A percentile compares a stretch with the other conserved stretches of the same genome.
Evolutionary conservation across 2,797 vertebrate species (phyloP).

Genomic region (Geotrypetes seraphini): DNA sequence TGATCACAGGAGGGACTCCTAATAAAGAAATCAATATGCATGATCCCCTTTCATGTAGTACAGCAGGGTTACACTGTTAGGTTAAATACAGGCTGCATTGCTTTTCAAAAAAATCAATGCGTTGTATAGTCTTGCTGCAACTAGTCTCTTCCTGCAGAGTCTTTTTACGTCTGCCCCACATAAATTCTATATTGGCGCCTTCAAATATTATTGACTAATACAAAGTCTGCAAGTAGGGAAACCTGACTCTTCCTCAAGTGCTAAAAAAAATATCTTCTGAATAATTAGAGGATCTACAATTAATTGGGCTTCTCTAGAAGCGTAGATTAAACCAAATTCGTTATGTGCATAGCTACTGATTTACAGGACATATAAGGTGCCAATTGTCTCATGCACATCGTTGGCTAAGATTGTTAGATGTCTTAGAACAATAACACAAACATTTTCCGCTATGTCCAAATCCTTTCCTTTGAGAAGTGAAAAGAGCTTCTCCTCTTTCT

Average conservation of each 20-base stretch:
- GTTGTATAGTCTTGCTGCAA: slow-evolving; percentile 66
- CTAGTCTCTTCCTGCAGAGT: slow-evolving; percentile 63
- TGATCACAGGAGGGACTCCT: slow-evolving; percentile 66
- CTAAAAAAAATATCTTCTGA: neutral
- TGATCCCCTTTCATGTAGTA: slow-evolving; percentile 85
- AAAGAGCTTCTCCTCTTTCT: too few relatives aligned
- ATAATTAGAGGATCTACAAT: slow-evolving; percentile 4
- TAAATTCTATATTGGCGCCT: slow-evolving; percentile 54
- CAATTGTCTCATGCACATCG: too few relatives aligned
- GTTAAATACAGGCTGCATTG: slow-evolving; percentile 91
- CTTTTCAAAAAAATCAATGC: slow-evolving; percentile 96
- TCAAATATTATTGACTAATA: slow-evolving; percentile 49
- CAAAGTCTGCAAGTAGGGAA: slow-evolving; percentile 23
- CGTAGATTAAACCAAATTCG: too few relatives aligned
- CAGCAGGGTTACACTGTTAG: slow-evolving; percentile 88
- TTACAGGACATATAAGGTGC: too few relatives aligned
- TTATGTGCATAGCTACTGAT: too few relatives aligned
- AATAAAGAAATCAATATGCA: slow-evolving; percentile 89
- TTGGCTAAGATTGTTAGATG: too few relatives aligned
- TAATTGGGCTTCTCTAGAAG: too few relatives aligned
- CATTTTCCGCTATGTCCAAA: too few relatives aligned
- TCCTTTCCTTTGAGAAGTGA: too few relatives aligned
- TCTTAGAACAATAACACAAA: too few relatives aligned
- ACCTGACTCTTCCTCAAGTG: slow-evolving; percentile 15
- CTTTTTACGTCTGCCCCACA: slow-evolving; percentile 63